Conservation (phyloP, 2,888 invertebrate species). For the Chloroclysta siterata region DNA sequence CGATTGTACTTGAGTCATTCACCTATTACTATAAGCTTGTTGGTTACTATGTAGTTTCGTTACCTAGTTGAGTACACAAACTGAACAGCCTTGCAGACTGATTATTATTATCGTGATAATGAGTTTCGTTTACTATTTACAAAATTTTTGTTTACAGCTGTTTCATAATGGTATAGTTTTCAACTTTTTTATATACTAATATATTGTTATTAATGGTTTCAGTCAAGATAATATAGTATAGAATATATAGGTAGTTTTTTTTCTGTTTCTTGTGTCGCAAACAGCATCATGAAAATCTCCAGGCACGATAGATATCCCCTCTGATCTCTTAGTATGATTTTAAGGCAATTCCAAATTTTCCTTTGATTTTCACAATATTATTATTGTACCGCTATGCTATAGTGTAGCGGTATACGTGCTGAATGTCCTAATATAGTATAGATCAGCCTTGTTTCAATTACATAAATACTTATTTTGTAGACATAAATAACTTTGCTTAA, state of each 20-base stretch:
- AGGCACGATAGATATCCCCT: no score
- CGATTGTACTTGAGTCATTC: background rate
- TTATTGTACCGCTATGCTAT: background rate
- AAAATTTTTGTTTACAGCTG: background rate
- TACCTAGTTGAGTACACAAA: background rate
- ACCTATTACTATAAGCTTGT: background rate
- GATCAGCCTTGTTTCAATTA: background rate
- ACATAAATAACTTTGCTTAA: conserved; percentile 9
- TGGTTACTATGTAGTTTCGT: background rate
- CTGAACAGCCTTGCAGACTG: background rate
- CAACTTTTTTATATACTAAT: background rate
- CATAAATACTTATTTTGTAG: conserved; percentile 1
- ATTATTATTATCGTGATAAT: background rate
- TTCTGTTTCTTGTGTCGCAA: no score
- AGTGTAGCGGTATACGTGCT: background rate
- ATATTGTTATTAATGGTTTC: no score
- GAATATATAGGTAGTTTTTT: no score
- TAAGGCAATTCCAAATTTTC: no score
- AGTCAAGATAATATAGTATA: no score
- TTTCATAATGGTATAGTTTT: background rate
- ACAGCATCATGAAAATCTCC: no score
- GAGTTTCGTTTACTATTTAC: background rate
- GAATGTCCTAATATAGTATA: background rate
- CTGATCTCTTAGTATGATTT: no score
- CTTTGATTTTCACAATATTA: no score